phyloP scores from a whole-genome alignment of 2,797 vertebrate species.

The Thalassophryne amazonica region DNA sequence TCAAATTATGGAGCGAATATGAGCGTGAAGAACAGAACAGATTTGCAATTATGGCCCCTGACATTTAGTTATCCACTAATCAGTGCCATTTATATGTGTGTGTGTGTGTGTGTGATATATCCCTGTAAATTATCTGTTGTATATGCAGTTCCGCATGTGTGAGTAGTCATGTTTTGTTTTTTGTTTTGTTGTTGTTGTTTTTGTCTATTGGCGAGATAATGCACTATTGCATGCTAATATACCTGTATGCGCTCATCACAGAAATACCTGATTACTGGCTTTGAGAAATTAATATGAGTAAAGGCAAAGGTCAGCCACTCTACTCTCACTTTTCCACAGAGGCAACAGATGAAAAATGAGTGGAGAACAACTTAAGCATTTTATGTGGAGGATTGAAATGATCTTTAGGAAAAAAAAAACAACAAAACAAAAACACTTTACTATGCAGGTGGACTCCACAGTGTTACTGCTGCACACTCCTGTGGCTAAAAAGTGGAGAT shows the following conservation, averaged over 20 bases:
- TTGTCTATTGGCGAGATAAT: slow-evolving; percentile 6
- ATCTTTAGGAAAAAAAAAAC: no score
- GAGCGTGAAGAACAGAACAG: slow-evolving; percentile 57
- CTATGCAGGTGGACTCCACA: background rate
- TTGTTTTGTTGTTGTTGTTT: slow-evolving; percentile 13
- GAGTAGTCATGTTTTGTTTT: background rate
- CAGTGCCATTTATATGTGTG: slow-evolving; percentile 39
- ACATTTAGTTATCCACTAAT: slow-evolving; percentile 67
- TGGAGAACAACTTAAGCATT: slow-evolving; percentile 12
- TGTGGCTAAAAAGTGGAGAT: background rate
- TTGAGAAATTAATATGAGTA: slow-evolving; percentile 71
- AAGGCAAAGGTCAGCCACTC: slow-evolving; percentile 71
- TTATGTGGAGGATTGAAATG: background rate
- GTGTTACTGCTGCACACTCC: background rate
- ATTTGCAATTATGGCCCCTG: slow-evolving; percentile 62
- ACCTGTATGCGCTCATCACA: slow-evolving; percentile 42
- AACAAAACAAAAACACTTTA: slow-evolving; percentile 14
- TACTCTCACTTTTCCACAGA: slow-evolving; percentile 47
- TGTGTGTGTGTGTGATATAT: slow-evolving; percentile 14
- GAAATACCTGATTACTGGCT: slow-evolving; percentile 67
- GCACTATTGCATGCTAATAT: background rate
- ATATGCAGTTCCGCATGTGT: background rate
- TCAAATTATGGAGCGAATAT: slow-evolving; percentile 32
- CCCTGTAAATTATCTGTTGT: slow-evolving; percentile 20
- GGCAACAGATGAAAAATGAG: slow-evolving; percentile 33